These are phyloP conservation scores for Xestia xanthographa DNA, from an alignment of 2,888 invertebrate species.

Conservation along the genomic window DNA sequence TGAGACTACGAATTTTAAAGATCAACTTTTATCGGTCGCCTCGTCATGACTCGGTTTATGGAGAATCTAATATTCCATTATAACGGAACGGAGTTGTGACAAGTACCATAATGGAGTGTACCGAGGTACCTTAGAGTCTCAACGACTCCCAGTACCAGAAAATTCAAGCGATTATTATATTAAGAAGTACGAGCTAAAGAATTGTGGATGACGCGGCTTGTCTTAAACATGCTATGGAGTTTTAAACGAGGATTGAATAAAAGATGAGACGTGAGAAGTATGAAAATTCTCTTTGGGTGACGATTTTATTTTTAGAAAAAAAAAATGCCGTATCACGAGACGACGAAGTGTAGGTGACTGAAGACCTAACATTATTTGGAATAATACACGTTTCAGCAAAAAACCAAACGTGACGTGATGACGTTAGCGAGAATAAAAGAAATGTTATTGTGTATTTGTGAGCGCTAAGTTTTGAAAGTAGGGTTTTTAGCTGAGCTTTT, in stretches of 20 bases:
- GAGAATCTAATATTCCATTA: slow-evolving; percentile 88
- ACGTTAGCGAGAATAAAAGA: slow-evolving; percentile 19
- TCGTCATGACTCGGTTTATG: slow-evolving; percentile 79
- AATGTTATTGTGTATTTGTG: slow-evolving; percentile 1
- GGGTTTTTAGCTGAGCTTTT: background rate
- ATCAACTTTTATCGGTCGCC: slow-evolving; percentile 78
- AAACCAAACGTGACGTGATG: slow-evolving; percentile 38
- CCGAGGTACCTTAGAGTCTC: slow-evolving; percentile 70
- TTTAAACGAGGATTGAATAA: slow-evolving; percentile 71
- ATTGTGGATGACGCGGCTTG: slow-evolving; percentile 67
- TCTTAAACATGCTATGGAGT: slow-evolving; percentile 68
- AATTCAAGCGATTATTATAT: slow-evolving; percentile 69
- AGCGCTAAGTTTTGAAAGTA: background rate
- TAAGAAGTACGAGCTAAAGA: slow-evolving; percentile 58
- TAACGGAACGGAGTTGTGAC: slow-evolving; percentile 78
- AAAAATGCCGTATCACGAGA: slow-evolving; percentile 23
- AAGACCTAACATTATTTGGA: slow-evolving; percentile 36
- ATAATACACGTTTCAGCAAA: slow-evolving; percentile 33
- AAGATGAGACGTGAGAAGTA: slow-evolving; percentile 66
- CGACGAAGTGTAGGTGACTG: slow-evolving; percentile 31
- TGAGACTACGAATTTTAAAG: slow-evolving; percentile 72
- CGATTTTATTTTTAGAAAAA: slow-evolving; percentile 49
- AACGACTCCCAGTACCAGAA: slow-evolving; percentile 67
- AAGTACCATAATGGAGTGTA: slow-evolving; percentile 80
- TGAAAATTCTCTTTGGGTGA: slow-evolving; percentile 58